Evolutionary conservation across 2,113 vertebrate genomes (phyloP).

Genomic region (Promerops cafer): DNA sequence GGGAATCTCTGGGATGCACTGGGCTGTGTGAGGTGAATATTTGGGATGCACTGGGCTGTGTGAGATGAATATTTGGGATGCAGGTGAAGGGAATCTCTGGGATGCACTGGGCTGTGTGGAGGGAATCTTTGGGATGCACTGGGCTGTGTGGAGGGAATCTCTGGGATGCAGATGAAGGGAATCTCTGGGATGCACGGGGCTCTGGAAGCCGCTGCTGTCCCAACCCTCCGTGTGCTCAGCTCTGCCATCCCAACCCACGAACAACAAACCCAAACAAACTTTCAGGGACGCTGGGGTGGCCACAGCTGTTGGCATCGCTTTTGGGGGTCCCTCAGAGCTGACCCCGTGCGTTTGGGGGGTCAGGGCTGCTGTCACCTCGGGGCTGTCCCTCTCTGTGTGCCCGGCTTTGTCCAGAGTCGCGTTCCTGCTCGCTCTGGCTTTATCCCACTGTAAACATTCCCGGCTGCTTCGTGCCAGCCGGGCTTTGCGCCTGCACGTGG

Average conservation of each 20-base stretch:
- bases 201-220: not conserved
- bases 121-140: not conserved
- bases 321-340: not conserved
- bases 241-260: accelerated
- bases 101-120: not conserved
- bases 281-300: accelerated
- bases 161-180: no score
- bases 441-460: not conserved
- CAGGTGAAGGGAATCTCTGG: accelerated
- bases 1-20: not conserved
- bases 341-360: accelerated
- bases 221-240: accelerated
- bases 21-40: no score
- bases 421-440: not conserved
- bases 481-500: not conserved
- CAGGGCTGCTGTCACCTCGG: accelerated
- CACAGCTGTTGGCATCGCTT: accelerated
- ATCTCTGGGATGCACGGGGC: not conserved
- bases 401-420: not conserved
- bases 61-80: not conserved
- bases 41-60: not conserved
- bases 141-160: not conserved
- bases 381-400: accelerated
- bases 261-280: not conserved
- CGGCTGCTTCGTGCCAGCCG: not conserved